phyloP scores from a whole-genome alignment of 2,113 vertebrate species.

The Pteropus alecto region DNA sequence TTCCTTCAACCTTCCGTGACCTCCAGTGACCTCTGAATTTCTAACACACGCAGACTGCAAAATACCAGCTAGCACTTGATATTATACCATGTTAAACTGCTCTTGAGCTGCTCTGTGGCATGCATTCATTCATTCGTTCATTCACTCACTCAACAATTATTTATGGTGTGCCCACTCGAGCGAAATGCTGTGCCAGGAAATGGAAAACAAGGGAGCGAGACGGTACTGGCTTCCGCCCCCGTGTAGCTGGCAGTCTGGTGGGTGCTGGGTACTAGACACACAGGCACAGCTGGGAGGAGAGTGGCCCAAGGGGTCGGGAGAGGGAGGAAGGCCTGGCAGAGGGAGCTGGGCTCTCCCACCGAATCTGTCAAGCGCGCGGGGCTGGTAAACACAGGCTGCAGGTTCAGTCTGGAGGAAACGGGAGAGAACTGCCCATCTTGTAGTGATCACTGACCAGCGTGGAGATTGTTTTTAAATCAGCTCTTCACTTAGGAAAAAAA shows the following conservation, averaged over 20 bases:
- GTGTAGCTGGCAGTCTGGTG: too few species aligned
- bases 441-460: background rate
- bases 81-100: background rate
- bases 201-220: background rate
- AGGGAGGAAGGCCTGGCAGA: background rate
- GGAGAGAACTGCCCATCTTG: background rate
- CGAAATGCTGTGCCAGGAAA: background rate
- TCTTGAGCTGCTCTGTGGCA: too few species aligned
- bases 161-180: fast-evolving
- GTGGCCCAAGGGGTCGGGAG: too few species aligned
- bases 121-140: background rate
- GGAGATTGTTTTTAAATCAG: background rate
- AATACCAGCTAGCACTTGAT: too few species aligned
- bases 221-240: background rate
- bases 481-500: background rate
- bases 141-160: background rate
- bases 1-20: background rate
- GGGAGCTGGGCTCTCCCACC: background rate
- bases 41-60: background rate
- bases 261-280: background rate
- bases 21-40: background rate
- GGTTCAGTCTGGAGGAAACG: background rate
- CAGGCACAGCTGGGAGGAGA: background rate
- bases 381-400: fast-evolving
- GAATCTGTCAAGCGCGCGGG: background rate